Evolutionary conservation across 2,113 vertebrate genomes (phyloP).

Genomic region (Mobula hypostoma): DNA sequence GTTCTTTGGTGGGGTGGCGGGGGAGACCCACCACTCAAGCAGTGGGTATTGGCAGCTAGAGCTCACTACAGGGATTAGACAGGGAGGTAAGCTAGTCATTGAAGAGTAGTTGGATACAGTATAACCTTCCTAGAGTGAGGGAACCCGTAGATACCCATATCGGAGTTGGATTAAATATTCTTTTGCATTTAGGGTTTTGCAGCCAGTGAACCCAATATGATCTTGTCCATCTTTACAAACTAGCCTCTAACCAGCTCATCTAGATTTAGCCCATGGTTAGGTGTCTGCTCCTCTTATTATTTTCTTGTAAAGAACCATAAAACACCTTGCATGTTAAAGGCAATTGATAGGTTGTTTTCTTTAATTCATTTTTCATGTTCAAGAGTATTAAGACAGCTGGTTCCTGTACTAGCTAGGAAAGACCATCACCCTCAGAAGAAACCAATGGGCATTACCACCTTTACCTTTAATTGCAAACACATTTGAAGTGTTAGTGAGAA

Average conservation of each 20-base stretch:
- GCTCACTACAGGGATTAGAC: too few species aligned
- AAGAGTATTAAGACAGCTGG: background rate
- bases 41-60: too few species aligned
- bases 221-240: background rate
- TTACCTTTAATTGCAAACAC: constrained; percentile 3
- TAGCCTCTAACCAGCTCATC: background rate
- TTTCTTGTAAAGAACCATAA: background rate
- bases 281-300: background rate
- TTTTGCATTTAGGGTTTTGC: too few species aligned
- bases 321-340: background rate
- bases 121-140: too few species aligned
- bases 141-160: too few species aligned
- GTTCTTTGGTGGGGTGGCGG: too few species aligned
- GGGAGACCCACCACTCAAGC: too few species aligned
- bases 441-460: background rate
- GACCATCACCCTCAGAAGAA: background rate
- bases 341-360: background rate
- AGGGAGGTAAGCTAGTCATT: too few species aligned
- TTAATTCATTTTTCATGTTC: constrained; percentile 7
- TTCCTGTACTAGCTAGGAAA: background rate
- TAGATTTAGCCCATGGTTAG: background rate
- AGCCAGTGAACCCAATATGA: too few species aligned
- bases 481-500: background rate
- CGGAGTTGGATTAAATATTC: too few species aligned
- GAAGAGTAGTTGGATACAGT: too few species aligned